Evolutionary conservation across 2,888 invertebrate species (phyloP).

Genomic region (Mellilla xanthometata): DNA sequence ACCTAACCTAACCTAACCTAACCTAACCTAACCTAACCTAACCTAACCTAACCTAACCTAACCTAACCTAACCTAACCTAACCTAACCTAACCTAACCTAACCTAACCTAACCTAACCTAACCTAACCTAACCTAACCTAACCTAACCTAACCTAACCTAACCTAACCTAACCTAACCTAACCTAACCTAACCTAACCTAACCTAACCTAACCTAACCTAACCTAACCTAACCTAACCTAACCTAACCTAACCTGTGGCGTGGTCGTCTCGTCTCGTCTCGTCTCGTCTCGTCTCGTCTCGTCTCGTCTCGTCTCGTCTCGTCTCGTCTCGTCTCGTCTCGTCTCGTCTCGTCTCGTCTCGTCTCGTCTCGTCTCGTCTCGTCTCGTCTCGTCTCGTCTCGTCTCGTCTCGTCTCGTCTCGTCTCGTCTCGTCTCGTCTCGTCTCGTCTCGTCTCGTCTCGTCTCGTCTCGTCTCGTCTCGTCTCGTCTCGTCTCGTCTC

Average conservation of each 20-base stretch:
- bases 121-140: constrained; percentile 29
- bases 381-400: neutral
- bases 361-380: constrained; percentile 3
- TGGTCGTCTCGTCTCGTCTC: too few species aligned
- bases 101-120: constrained; percentile 25
- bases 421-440: too few species aligned
- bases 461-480: too few species aligned
- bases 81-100: constrained; percentile 24
- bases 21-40: constrained; percentile 34
- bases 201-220: constrained; percentile 15
- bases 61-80: constrained; percentile 29
- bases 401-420: too few species aligned
- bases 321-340: constrained; percentile 17
- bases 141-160: constrained; percentile 30
- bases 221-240: constrained; percentile 13
- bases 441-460: too few species aligned
- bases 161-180: constrained; percentile 29
- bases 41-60: constrained; percentile 33
- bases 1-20: constrained; percentile 32
- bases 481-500: too few species aligned
- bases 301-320: too few species aligned
- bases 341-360: constrained; percentile 18
- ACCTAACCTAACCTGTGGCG: constrained; percentile 13
- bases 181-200: constrained; percentile 25
- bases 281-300: too few species aligned